Evolutionary conservation across 1,140 invertebrate genomes (phyloP).

Genomic region (Mesaphorura yosii): DNA sequence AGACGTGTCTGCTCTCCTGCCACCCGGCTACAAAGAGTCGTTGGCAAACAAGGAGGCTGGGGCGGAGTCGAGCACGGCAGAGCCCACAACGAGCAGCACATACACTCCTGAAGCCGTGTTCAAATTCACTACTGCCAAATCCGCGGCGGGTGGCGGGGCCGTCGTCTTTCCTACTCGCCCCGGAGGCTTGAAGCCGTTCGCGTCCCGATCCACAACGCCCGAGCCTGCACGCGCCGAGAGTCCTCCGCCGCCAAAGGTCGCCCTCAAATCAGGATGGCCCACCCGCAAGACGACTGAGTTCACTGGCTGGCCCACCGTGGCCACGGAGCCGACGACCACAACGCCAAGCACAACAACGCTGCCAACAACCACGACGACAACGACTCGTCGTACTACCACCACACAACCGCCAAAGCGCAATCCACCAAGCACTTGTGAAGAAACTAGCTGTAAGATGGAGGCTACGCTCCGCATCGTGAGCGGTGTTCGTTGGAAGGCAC

Average conservation of each 20-base stretch:
- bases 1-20: slow-evolving; percentile 44
- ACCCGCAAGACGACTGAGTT: slow-evolving; percentile 67
- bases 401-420: slow-evolving; percentile 61
- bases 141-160: slow-evolving; percentile 33
- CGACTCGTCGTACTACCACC: slow-evolving; percentile 49
- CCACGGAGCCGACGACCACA: slow-evolving; percentile 34
- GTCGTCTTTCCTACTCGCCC: slow-evolving; percentile 66
- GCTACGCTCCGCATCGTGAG: slow-evolving; percentile 71
- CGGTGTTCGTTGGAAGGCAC: slow-evolving; percentile 63
- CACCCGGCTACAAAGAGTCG: slow-evolving; percentile 50
- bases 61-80: slow-evolving; percentile 31
- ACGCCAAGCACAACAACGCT: slow-evolving; percentile 33
- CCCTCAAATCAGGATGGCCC: slow-evolving; percentile 63
- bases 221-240: slow-evolving; percentile 41
- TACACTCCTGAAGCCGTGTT: slow-evolving; percentile 36
- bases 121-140: slow-evolving; percentile 7
- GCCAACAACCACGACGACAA: slow-evolving; percentile 33
- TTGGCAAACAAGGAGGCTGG: slow-evolving; percentile 44
- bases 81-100: slow-evolving; percentile 32
- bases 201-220: slow-evolving; percentile 45
- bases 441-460: slow-evolving; percentile 68
- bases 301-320: slow-evolving; percentile 40
- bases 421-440: slow-evolving; percentile 59
- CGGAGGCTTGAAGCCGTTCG: slow-evolving; percentile 47
- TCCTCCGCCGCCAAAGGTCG: slow-evolving; percentile 32